Evolutionary conservation across 2,888 invertebrate species (phyloP).

Genomic region (Gisinianus flammeolus): DNA sequence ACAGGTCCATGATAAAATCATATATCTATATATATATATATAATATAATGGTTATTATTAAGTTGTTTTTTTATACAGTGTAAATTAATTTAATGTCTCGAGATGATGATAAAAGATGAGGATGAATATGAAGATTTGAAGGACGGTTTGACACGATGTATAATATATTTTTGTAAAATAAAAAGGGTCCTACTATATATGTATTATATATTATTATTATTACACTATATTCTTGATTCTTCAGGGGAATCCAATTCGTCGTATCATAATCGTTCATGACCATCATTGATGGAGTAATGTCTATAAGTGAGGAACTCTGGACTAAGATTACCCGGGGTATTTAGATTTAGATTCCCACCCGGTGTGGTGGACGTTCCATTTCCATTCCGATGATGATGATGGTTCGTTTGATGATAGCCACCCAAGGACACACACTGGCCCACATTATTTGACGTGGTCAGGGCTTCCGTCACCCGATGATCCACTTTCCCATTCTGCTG

Average conservation of each 20-base stretch:
- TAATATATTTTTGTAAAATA: constrained; percentile 7
- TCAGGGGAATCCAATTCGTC: constrained; percentile 49
- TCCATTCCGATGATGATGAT: constrained; percentile 52
- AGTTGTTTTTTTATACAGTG: too few species aligned
- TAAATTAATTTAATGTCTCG: not conserved
- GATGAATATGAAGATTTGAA: not conserved
- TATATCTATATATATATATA: too few species aligned
- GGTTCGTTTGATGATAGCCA: constrained; percentile 49
- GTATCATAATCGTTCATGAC: constrained; percentile 58
- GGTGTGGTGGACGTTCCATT: constrained; percentile 44
- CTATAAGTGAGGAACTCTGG: constrained; percentile 58
- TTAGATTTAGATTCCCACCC: constrained; percentile 54
- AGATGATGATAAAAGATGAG: not conserved
- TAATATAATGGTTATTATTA: too few species aligned
- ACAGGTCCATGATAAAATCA: too few species aligned
- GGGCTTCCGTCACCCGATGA: constrained; percentile 54
- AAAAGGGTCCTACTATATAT: constrained; percentile 14
- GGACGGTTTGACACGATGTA: not conserved
- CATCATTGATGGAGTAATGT: constrained; percentile 56
- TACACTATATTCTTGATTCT: constrained; percentile 47
- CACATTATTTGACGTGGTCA: constrained; percentile 55
- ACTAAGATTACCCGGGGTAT: constrained; percentile 55
- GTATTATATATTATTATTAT: not conserved
- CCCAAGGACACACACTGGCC: constrained; percentile 51
- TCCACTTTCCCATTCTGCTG: constrained; percentile 58